Percentiles rank a stretch among this genome's conserved stretches.
These are phyloP conservation scores for Nymphalis polychloros DNA, from an alignment of 2,888 invertebrate species.

Conservation along the genomic window DNA sequence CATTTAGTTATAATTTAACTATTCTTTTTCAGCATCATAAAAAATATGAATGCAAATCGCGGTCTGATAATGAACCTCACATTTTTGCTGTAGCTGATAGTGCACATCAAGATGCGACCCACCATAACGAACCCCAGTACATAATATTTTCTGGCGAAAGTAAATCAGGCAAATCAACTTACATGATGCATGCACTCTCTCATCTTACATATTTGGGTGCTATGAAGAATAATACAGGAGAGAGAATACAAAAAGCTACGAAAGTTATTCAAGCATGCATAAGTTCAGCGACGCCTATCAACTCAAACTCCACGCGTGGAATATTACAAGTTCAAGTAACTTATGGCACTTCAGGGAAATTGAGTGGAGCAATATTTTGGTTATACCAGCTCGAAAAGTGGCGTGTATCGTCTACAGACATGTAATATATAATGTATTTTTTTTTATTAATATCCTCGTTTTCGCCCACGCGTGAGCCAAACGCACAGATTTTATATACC, in stretches of 20 bases:
- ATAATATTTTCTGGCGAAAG: conserved; percentile 95
- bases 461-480: too few species aligned
- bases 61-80: conserved; percentile 94
- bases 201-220: conserved; percentile 92
- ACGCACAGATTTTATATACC: too few species aligned
- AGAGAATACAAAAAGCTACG: conserved; percentile 85
- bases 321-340: conserved; percentile 90
- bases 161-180: conserved; percentile 94
- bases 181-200: conserved; percentile 88
- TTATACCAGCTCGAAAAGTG: conserved; percentile 94
- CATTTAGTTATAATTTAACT: conserved; percentile 6
- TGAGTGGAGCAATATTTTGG: conserved; percentile 93
- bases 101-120: conserved; percentile 94
- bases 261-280: conserved; percentile 89
- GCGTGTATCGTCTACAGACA: conserved; percentile 90
- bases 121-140: conserved; percentile 92
- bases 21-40: conserved; percentile 84
- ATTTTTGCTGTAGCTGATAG: conserved; percentile 94
- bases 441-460: too few species aligned
- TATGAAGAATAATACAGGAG: conserved; percentile 84
- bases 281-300: conserved; percentile 92
- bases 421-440: conserved; percentile 68
- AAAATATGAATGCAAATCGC: conserved; percentile 91
- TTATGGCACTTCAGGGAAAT: conserved; percentile 91
- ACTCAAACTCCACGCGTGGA: conserved; percentile 92